A percentile compares a stretch with the other conserved stretches of the same genome.
These are phyloP conservation scores for Tenthredo livida DNA, from an alignment of 2,888 invertebrate genomes.

Conservation along the genomic window DNA sequence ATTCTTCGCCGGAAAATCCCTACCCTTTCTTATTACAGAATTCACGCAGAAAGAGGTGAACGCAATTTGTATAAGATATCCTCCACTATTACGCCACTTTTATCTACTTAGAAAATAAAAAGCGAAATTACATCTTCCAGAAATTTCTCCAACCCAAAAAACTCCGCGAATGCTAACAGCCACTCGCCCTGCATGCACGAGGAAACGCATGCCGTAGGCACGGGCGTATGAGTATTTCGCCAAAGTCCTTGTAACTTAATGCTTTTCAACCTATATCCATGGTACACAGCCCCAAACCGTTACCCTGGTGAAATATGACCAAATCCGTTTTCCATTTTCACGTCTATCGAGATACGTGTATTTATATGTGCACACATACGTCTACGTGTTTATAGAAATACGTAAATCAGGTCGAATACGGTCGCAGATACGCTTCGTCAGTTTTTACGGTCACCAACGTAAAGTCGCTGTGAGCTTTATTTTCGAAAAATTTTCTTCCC, in stretches of 20 bases:
- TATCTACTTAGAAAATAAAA: not conserved
- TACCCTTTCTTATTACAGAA: not conserved
- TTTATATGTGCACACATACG: not conserved
- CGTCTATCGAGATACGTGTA: not conserved
- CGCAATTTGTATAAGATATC: not conserved
- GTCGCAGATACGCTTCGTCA: slow-evolving; percentile 5
- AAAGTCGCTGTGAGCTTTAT: not conserved
- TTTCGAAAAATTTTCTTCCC: not conserved
- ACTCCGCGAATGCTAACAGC: not conserved
- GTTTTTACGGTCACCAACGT: slow-evolving; percentile 15
- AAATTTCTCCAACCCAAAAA: not conserved
- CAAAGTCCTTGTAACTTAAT: not conserved
- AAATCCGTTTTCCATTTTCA: slow-evolving; percentile 26
- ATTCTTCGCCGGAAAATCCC: not conserved
- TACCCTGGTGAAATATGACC: slow-evolving; percentile 4
- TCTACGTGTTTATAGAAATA: slow-evolving; percentile 1
- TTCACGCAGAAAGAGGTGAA: not conserved
- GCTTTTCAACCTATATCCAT: slow-evolving; percentile 7
- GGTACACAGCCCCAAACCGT: not conserved
- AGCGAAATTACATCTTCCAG: not conserved
- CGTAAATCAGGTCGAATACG: slow-evolving; percentile 22
- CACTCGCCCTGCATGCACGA: not conserved
- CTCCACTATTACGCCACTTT: not conserved
- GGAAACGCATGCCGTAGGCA: not conserved
- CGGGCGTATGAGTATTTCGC: slow-evolving; percentile 19